These are phyloP conservation scores for Chaetoderma sp. DNA, from an alignment of 2,888 invertebrate species.

Conservation along the genomic window DNA sequence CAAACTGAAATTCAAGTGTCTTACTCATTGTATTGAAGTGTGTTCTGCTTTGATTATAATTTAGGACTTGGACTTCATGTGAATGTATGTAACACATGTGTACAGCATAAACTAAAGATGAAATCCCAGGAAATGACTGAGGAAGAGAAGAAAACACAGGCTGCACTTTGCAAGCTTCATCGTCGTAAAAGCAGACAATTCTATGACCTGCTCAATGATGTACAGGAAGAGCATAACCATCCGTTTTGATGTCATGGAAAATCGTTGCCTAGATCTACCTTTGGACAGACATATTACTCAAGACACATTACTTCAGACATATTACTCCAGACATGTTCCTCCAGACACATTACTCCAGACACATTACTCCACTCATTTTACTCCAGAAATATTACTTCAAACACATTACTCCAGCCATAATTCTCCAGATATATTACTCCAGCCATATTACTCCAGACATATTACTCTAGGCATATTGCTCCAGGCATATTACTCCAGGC, in stretches of 20 bases:
- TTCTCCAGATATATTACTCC: too few species aligned
- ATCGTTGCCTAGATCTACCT: conserved; percentile 10
- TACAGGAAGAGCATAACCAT: conserved; percentile 5
- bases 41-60: conserved; percentile 14
- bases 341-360: too few species aligned
- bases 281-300: conserved; percentile 11
- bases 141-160: not conserved
- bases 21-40: conserved; percentile 1
- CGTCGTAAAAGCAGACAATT: conserved; percentile 8
- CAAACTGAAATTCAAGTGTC: conserved; percentile 2
- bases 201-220: conserved; percentile 16
- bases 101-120: not conserved
- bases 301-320: too few species aligned
- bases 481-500: too few species aligned
- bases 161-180: conserved; percentile 5
- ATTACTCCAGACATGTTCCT: too few species aligned
- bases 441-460: too few species aligned
- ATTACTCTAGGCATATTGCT: too few species aligned
- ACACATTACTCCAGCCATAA: too few species aligned
- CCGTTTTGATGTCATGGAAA: conserved; percentile 26
- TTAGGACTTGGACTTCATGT: conserved; percentile 16
- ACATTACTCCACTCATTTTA: too few species aligned
- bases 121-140: not conserved
- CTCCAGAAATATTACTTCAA: too few species aligned
- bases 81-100: conserved; percentile 14